Conservation (phyloP, 35 echinoderm and acorn worm species). For the Apostichopus parvimensis region DNA sequence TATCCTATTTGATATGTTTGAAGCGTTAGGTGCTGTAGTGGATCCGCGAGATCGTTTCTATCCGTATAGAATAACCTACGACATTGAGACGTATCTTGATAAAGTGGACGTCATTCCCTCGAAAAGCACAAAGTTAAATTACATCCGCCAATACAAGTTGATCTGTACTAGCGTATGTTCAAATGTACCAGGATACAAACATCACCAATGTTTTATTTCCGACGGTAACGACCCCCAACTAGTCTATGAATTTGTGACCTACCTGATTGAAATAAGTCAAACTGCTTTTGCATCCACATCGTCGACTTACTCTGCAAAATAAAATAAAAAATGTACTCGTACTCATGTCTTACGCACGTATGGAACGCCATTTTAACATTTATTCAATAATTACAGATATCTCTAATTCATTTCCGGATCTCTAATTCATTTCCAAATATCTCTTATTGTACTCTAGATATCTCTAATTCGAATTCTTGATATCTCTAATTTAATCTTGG, state of each 20-base stretch:
- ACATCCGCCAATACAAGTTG: slow-evolving; percentile 20
- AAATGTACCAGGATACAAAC: slow-evolving; percentile 15
- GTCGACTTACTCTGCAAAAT: no score
- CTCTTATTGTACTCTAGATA: no score
- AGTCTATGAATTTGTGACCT: neutral
- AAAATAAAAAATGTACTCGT: no score
- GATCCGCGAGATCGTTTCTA: neutral
- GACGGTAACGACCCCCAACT: slow-evolving; percentile 8
- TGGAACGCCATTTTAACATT: no score
- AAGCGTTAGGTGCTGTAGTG: slow-evolving; percentile 23
- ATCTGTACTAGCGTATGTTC: neutral
- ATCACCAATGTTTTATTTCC: slow-evolving; percentile 24
- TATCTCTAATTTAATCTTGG: no score
- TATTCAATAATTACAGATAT: no score
- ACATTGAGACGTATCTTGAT: slow-evolving; percentile 45
- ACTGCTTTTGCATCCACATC: no score
- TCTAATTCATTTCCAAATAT: no score
- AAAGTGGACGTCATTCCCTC: neutral
- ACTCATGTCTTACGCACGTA: no score
- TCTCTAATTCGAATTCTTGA: no score
- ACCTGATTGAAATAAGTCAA: neutral
- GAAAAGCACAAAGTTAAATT: neutral
- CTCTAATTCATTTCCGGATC: no score
- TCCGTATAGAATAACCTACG: slow-evolving; percentile 47
- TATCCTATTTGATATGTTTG: slow-evolving; percentile 36